These are phyloP conservation scores for Chaunax sp. DNA, from an alignment of 2,797 vertebrate species.

Conservation along the genomic window DNA sequence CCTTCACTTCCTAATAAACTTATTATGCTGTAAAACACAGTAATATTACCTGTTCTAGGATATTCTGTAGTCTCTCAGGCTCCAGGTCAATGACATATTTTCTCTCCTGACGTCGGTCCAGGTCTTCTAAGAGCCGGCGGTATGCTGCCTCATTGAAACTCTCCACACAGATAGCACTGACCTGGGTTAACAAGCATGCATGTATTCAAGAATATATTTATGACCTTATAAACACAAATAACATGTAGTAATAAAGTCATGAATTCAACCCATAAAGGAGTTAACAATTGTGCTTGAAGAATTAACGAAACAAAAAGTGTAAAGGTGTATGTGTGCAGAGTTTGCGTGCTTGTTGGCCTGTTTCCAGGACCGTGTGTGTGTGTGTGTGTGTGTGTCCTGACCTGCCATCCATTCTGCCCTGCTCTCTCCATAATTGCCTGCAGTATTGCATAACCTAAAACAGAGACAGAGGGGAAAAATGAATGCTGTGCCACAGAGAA, in stretches of 20 bases:
- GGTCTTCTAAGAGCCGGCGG: slow-evolving; percentile 92
- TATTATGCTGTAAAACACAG: too few relatives aligned
- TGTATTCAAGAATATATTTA: background rate
- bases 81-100: slow-evolving; percentile 97
- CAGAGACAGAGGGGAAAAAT: slow-evolving; percentile 46
- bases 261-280: slow-evolving; percentile 12
- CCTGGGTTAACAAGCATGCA: slow-evolving; percentile 54
- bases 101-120: slow-evolving; percentile 95
- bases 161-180: slow-evolving; percentile 96
- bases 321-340: slow-evolving; percentile 30
- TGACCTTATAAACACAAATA: background rate
- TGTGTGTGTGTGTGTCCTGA: slow-evolving; percentile 70
- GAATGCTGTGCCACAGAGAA: slow-evolving; percentile 27
- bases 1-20: too few relatives aligned
- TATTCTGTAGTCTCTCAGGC: slow-evolving; percentile 93
- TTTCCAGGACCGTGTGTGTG: slow-evolving; percentile 36
- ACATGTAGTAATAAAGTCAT: slow-evolving; percentile 1
- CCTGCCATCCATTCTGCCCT: slow-evolving; percentile 97
- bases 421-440: slow-evolving; percentile 99
- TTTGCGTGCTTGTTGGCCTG: slow-evolving; percentile 22
- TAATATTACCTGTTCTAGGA: slow-evolving; percentile 91
- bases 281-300: slow-evolving; percentile 15
- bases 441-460: slow-evolving; percentile 95
- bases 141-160: slow-evolving; percentile 96
- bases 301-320: slow-evolving; percentile 6